These are phyloP conservation scores for Acromyrmex echinatior DNA, from an alignment of 1,140 invertebrate genomes.

Conservation along the genomic window DNA sequence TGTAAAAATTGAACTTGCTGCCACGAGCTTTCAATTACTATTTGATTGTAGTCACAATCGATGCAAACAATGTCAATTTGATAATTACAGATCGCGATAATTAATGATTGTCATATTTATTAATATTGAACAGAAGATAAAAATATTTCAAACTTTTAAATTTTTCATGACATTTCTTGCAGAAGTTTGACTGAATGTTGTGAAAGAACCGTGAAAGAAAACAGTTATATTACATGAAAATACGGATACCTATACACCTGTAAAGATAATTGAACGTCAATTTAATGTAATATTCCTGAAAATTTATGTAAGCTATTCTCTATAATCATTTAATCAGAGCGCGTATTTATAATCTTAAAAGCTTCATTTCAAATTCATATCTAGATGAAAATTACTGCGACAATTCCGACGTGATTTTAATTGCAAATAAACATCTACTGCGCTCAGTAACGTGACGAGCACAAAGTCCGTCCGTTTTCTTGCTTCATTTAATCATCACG, in stretches of 20 bases:
- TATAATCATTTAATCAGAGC: neutral
- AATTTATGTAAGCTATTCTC: neutral
- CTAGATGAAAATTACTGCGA: neutral
- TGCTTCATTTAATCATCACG: neutral
- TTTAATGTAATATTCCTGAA: neutral
- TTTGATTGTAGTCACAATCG: neutral
- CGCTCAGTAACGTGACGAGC: neutral
- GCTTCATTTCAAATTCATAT: neutral
- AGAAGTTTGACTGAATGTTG: neutral
- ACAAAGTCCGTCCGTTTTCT: neutral
- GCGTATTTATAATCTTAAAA: neutral
- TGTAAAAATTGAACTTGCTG: neutral
- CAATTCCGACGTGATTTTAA: slow-evolving; percentile 24
- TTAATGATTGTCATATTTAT: neutral
- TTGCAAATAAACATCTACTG: slow-evolving; percentile 26
- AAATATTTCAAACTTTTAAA: neutral
- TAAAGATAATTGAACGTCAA: neutral
- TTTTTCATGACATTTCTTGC: neutral
- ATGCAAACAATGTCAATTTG: neutral
- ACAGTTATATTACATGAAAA: neutral
- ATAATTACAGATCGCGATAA: neutral
- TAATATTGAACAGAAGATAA: neutral
- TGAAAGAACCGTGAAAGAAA: neutral
- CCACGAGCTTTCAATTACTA: neutral
- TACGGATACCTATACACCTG: neutral